Evolutionary conservation across 2,888 invertebrate species (phyloP), one percentile per base, ranked within the genome.

Genomic region (Hypomecis punctinalis): DNA sequence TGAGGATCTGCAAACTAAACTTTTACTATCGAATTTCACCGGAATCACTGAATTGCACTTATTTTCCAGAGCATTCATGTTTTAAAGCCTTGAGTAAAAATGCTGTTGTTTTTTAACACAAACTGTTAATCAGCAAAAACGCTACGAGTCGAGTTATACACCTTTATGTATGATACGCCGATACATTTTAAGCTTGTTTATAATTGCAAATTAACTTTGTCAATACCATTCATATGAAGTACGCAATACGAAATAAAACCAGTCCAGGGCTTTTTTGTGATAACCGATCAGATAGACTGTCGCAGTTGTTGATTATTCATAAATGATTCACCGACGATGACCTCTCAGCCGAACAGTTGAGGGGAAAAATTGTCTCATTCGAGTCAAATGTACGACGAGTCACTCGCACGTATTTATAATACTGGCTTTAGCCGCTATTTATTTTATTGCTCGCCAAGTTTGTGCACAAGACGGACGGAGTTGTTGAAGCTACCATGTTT

Each of bases 401-500:
- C 54, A 45, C 54, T n/a, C 13, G 43, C 13, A 9, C 11, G 43
- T 54, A 54, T n/a, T n/a, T 54, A 54, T 40, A 54, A 54, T 36
- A 9, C 43, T 35, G 8, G 54, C 54, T 11, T 43, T 5, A 35
- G 1, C 43, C 45, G 23, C 5, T 40, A 10, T 6, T 6, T 8
- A 45, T 9, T 8, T 54, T 36, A 54, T 54, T 54, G 36, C 11
- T 36, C 35, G 35, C 2, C 13, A 52, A 9, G 0, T 39, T 46
- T 42, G 23, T 39, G 39, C 10, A 10, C 43, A 37, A 7, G 36
- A 10, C 43, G 43, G 54, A 59, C 58, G 52, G 8, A 53, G 5
- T 33, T 33, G n/a, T 8, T 37, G n/a, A 23, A 55, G 5, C 47
- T 43, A 53, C 55, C n/a, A 65, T 65, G 65, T 61, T 57, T 37